Evolutionary conservation across 2,113 vertebrate species (phyloP), one percentile per base, ranked within the genome.

Genomic region (Nothocercus nigrocapillus): DNA sequence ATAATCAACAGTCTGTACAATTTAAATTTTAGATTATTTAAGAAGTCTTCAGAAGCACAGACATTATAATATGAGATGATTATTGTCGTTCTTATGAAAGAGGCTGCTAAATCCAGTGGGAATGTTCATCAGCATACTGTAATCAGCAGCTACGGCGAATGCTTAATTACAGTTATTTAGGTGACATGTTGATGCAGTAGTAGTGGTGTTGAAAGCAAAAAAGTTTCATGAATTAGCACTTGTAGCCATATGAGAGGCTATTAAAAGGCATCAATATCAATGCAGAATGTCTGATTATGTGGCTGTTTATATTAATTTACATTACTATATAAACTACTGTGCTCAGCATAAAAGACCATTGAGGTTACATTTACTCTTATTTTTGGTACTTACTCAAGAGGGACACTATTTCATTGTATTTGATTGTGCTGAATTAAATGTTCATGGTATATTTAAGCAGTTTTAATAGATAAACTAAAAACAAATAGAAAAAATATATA

Each of bases 21-120:
- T 98, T 98, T 98, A 96, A 98, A 98, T 98, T 98, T 98, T 95
- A 98, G 96, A 98, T 98, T 97, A 98, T 98, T 98, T 97, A 97
- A 98, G 96, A 96, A 98, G 96, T 90, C 96, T 97, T 97, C 96
- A 98, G 96, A 94, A 97, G 97, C 90, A 97, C 91, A 97, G 89
- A 95, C 82, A 97, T 97, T 97, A 98, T 97, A 98, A 98, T 98
- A 94, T 96, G 96, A 94, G 93, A 96, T 98, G 97, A 98, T 98
- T 98, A 98, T 97, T 98, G 86, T 97, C 93, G 96, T 97, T 96
- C 95, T 96, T 98, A 90, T 97, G 95, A 97, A 97, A 96, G 95
- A 96, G 91, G 89, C 93, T 97, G 95, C 96, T 96, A 95, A 98
- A 97, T 97, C 97, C 94, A 94, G 70, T 79, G 97, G 98, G 98